These are phyloP conservation scores for Dione juno DNA, from an alignment of 2,888 invertebrate genomes.

Conservation along the genomic window DNA sequence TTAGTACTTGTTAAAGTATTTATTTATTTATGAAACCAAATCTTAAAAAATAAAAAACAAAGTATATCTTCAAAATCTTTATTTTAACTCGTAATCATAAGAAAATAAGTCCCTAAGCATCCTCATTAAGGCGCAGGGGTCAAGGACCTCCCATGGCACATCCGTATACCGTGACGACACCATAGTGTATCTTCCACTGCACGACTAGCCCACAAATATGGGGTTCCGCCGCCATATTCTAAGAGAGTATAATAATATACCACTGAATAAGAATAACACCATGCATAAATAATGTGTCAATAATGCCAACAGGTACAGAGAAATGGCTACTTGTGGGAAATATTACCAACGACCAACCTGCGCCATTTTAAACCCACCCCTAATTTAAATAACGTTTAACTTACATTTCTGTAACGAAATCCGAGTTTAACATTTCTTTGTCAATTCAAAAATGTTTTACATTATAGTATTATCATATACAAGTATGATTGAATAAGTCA, in stretches of 20 bases:
- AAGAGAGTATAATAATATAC: conserved; percentile 25
- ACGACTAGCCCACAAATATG: conserved; percentile 52
- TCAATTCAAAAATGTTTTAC: conserved; percentile 23
- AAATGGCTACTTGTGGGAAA: conserved; percentile 41
- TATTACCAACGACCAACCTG: conserved; percentile 38
- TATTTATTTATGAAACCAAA: background rate
- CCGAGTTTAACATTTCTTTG: conserved; percentile 27
- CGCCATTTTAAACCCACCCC: conserved; percentile 32
- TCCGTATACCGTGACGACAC: conserved; percentile 43
- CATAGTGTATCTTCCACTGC: conserved; percentile 41
- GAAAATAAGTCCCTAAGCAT: conserved; percentile 42
- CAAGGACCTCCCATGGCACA: conserved; percentile 40
- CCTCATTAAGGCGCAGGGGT: conserved; percentile 43
- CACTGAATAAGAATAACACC: conserved; percentile 41
- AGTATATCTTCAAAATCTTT: conserved; percentile 37
- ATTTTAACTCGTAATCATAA: conserved; percentile 39
- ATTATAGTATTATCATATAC: conserved; percentile 20
- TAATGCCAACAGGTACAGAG: conserved; percentile 42
- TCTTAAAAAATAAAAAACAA: conserved; percentile 16
- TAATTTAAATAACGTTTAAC: conserved; percentile 28
- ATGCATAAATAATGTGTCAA: conserved; percentile 35
- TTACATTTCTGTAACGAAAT: conserved; percentile 40
- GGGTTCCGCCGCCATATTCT: conserved; percentile 47
- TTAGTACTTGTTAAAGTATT: too few species aligned
- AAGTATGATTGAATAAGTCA: conserved; percentile 11